These are phyloP conservation scores for Platysteira castanea DNA, from an alignment of 2,113 vertebrate species.

Conservation along the genomic window DNA sequence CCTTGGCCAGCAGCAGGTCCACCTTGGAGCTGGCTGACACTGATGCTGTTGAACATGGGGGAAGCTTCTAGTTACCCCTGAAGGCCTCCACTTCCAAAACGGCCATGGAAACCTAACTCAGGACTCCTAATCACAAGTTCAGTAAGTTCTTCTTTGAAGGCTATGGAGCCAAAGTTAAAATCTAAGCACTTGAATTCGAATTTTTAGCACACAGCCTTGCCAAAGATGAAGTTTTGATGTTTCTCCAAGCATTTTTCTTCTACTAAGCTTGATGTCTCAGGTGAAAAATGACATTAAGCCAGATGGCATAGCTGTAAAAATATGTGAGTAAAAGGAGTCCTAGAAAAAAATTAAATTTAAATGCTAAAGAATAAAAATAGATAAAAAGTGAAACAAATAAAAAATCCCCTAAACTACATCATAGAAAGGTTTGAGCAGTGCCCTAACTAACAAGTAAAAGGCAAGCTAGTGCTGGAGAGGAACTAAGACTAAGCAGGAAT, in stretches of 20 bases:
- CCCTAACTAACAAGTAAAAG: not conserved
- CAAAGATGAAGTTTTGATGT: constrained; percentile 15
- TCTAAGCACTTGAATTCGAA: not conserved
- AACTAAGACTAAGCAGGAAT: not conserved
- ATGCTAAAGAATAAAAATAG: not conserved
- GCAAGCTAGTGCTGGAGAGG: not conserved
- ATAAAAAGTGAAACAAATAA: not conserved
- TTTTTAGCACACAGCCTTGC: not conserved
- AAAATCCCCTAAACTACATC: not conserved
- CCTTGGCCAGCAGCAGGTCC: accelerated
- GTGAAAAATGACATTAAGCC: constrained; percentile 34
- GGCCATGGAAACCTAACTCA: not conserved
- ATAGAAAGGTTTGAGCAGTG: not conserved
- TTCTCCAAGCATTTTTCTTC: not conserved
- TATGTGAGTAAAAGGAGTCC: not conserved
- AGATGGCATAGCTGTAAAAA: constrained; percentile 23
- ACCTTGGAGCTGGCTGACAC: not conserved
- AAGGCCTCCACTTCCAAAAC: not conserved
- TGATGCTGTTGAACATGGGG: not conserved
- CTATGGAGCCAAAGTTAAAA: not conserved
- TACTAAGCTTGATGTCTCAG: not conserved
- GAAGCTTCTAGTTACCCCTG: not conserved
- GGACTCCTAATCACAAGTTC: not conserved
- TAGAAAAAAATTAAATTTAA: constrained; percentile 5
- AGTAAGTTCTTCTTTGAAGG: not conserved